Evolutionary conservation across 2,888 invertebrate genomes (phyloP), one percentile per base, ranked within the genome.

Genomic region (Bursaphelenchus okinawaensis): DNA sequence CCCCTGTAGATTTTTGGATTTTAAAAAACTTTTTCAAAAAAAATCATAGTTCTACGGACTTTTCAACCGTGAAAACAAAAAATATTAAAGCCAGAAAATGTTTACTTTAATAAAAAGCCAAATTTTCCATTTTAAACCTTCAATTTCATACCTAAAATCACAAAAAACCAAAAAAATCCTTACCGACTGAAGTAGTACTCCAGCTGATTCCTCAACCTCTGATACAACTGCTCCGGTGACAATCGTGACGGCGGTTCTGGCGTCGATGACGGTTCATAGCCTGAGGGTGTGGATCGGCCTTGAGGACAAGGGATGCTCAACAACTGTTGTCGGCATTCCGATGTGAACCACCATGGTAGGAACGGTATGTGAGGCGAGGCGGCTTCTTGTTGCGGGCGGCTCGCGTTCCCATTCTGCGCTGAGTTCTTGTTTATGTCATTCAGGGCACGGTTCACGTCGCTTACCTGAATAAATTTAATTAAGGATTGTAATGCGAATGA

Each of bases 161-260:
- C n/a, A n/a, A n/a, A n/a, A n/a, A n/a, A n/a, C n/a, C n/a, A n/a
- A n/a, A 7, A 8, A 55, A 55, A 19, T 19, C 81, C 73, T 29
- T 83, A 91, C 91, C 90, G 89, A 80, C 91, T 91, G 85, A 92
- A 91, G 85, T 91, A 92, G 84, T 91, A 91, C 85, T 92, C 91
- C 80, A 92, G 87, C 84, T 91, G 91, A 64, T 88, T 87, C 76
- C 89, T 89, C 80, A 92, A 87, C 87, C 89, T 87, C 81, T 88
- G 88, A 84, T 90, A 89, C 55, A 91, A 86, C 84, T 90, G 74
- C 31, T 73, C 73, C 12, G 66, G 58, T 19, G 31, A 54, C 20
- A 69, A 7, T 31, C 29, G 58, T 9, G 26, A 40, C 22, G 57
- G 55, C n/a, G 61, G 55, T 26, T 28, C 63, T 19, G 61, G 55